Base-by-base conservation (phyloP, 2,797 vertebrate genomes). In the Sebastes diaconus region DNA sequence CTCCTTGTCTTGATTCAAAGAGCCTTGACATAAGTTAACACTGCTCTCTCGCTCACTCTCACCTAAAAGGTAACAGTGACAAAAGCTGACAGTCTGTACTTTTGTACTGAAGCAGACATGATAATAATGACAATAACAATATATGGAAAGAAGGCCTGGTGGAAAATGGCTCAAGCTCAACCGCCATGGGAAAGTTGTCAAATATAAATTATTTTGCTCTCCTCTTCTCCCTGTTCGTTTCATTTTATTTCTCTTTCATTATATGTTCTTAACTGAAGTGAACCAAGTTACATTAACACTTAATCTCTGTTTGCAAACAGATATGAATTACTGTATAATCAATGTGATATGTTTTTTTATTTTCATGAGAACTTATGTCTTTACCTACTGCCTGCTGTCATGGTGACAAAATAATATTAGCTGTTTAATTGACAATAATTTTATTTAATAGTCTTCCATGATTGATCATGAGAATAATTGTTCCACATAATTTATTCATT, bases 1-100 rank as follows among this genome's bases (percentile, higher is more conserved):
- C 85, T 89, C 85, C 83, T 87, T 84, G 88, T 90, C 89, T 90
- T 84, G 84, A 95, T 90, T 94, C 90, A 92, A 83, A 88, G 81
- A 93, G 85, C 87, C 88, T 90, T 84, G 83, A 94, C 92, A 94
- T 80, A 86, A 78, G 90, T 92, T 91, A 90, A 85, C 82, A 83
- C 75, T 73, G 58, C 77, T 88, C 75, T 80, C 70, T 39, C 61
- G n/a, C 73, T 87, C 83, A 10, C 54, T 59, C 76, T 68, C 76
- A 82, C 72, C 69, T 79, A 65, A 88, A 83, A 91, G 75, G 68
- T 85, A 50, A 29, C 59, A 69, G 74, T 32, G 61, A 87, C 67
- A 80, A 79, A 84, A 80, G 66, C 63, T 63, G 64, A 50, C 74
- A 69, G 77, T 25, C 59, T 75, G 57, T 32, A 65, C 25, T 42